phyloP scores from a whole-genome alignment of 2,888 invertebrate species.

The Imbricaverruca yamaguchii region DNA sequence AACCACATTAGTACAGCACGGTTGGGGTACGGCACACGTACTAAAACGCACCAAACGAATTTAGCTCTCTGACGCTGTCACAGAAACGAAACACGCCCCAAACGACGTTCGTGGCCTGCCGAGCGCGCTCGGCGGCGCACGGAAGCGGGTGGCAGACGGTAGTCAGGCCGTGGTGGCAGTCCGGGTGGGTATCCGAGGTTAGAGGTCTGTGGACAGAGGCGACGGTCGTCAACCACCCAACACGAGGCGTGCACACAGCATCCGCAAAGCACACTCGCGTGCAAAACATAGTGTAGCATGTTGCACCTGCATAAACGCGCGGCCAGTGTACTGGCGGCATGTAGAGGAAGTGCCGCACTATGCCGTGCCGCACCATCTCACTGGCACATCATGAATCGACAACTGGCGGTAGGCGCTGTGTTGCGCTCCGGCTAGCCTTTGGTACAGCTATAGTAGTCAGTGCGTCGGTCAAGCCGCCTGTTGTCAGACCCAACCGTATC shows the following conservation, averaged over 20 bases:
- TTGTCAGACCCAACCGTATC: too few species aligned
- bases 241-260: background rate
- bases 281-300: too few species aligned
- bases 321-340: too few species aligned
- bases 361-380: too few species aligned
- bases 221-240: background rate
- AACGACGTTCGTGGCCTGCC: background rate
- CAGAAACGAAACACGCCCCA: background rate
- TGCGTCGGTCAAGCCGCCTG: too few species aligned
- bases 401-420: too few species aligned
- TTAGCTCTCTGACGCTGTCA: background rate
- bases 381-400: too few species aligned
- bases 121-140: background rate
- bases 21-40: background rate
- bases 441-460: too few species aligned
- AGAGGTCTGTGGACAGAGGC: background rate
- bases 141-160: background rate
- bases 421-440: too few species aligned
- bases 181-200: background rate
- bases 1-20: background rate
- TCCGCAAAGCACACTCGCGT: too few species aligned
- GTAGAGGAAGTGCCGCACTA: too few species aligned
- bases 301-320: too few species aligned
- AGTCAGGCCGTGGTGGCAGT: background rate
- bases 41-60: background rate